Base-by-base conservation (phyloP, 2,888 invertebrate species). In the Thymelicus acteon region DNA sequence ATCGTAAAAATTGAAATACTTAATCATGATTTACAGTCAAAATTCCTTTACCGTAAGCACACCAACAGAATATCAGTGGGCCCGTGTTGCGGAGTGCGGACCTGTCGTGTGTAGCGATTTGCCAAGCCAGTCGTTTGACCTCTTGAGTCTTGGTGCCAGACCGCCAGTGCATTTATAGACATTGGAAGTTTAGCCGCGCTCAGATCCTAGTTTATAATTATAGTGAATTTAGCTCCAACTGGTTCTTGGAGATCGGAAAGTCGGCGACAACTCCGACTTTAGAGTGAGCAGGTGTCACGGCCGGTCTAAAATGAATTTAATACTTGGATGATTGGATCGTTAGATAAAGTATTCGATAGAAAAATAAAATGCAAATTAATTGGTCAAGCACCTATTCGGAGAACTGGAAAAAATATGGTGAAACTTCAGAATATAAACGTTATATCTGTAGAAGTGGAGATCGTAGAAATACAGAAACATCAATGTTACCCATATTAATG, bases 11-110 rank as follows among this genome's bases (percentile, higher is more conserved):
- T 31, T 5, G 31, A 31, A 31, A 31, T 5, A 31, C 31, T 31
- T 5, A 31, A 5, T 31, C 31, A 5, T 31, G 3, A 31, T 31
- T 31, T 31, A 31, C 4, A 31, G 3, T 31, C 66, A 57, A 60
- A n/a, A 31, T 58, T 67, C 40, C 24, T 15, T 64, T 37, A 52
- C 37, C 52, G n/a, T 37, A 63, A 37, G 4, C 37, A 58, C 47
- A 66, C 57, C 47, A 66, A 47, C 58, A 66, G 47, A 66, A 66
- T 65, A 65, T 5, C 57, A 65, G 54, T 57, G 65, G 65, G 24
- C 57, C 65, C 58, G 48, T 47, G 44, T 65, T 7, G 65, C 65
- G n/a, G n/a, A n/a, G n/a, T n/a, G 44, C 57, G 57, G 44, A 52
- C 19, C 39, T n/a, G 54, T 10, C 63, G 63, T 52, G 13, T 49